Percentiles rank a stretch among this genome's conserved stretches.
Evolutionary conservation across 2,888 invertebrate species (phyloP).

Genomic region (Tortricodes alternella): DNA sequence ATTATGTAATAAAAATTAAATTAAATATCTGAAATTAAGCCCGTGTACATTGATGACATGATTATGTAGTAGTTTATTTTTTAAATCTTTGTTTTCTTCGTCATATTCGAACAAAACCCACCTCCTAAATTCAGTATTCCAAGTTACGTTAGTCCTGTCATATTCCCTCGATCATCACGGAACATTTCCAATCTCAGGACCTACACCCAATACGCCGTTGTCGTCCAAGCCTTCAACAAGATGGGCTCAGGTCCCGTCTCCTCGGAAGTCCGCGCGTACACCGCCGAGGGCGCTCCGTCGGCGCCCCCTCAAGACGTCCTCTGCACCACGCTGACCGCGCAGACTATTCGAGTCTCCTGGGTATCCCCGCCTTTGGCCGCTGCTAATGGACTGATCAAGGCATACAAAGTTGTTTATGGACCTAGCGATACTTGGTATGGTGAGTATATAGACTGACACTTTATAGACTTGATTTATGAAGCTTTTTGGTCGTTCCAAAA

Average conservation of each 20-base stretch:
- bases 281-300: conserved; percentile 96
- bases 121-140: too few species aligned
- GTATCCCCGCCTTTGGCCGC: conserved; percentile 95
- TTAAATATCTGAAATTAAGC: too few species aligned
- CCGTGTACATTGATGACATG: too few species aligned
- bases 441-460: too few species aligned
- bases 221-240: conserved; percentile 97
- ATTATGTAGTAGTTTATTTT: too few species aligned
- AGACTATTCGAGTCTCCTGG: conserved; percentile 97
- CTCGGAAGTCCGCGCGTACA: conserved; percentile 94
- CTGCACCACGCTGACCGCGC: conserved; percentile 96
- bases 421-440: conserved; percentile 96
- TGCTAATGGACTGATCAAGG: conserved; percentile 97
- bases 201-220: conserved; percentile 97
- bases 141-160: too few species aligned
- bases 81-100: too few species aligned
- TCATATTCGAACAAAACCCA: too few species aligned
- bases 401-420: conserved; percentile 96
- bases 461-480: too few species aligned
- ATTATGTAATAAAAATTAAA: too few species aligned
- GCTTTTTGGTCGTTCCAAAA: too few species aligned
- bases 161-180: not conserved
- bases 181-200: conserved; percentile 79
- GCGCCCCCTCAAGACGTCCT: conserved; percentile 95
- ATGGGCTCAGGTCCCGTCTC: conserved; percentile 96